phyloP scores from a whole-genome alignment of 1,140 invertebrate genomes.

The Apocrypta bakeri region DNA sequence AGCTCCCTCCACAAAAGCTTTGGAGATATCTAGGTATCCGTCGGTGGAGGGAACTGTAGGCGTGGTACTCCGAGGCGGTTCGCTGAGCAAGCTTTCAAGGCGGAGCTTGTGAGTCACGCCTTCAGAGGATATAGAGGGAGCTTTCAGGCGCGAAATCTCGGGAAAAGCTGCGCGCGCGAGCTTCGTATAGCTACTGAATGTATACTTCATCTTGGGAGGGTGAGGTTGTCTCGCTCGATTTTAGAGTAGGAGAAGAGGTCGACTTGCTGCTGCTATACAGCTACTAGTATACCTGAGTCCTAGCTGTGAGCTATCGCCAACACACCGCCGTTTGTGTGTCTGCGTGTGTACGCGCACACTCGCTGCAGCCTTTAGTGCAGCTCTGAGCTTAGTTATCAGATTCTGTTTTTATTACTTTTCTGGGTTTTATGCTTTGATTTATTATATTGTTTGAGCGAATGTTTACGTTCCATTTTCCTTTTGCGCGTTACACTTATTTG shows the following conservation, averaged over 20 bases:
- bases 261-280: background rate
- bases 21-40: slow-evolving; percentile 1
- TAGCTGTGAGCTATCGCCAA: too few relatives aligned
- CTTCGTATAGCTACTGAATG: slow-evolving; percentile 49
- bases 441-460: background rate
- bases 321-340: too few relatives aligned
- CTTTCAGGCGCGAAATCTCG: slow-evolving; percentile 60
- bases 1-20: slow-evolving; percentile 31
- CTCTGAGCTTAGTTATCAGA: background rate
- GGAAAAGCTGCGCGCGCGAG: slow-evolving; percentile 41
- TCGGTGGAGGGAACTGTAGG: slow-evolving; percentile 57
- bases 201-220: background rate
- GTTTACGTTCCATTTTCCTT: background rate
- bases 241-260: background rate
- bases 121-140: slow-evolving; percentile 56
- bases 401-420: background rate
- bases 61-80: slow-evolving; percentile 58
- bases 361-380: background rate
- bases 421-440: background rate
- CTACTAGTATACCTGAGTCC: too few relatives aligned
- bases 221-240: background rate
- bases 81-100: slow-evolving; percentile 66
- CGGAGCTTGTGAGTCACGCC: slow-evolving; percentile 71
- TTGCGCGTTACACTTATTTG: too few relatives aligned
- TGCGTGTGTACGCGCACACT: too few relatives aligned